These are phyloP conservation scores for Torymus tubicola DNA, from an alignment of 2,888 invertebrate genomes.

Conservation along the genomic window DNA sequence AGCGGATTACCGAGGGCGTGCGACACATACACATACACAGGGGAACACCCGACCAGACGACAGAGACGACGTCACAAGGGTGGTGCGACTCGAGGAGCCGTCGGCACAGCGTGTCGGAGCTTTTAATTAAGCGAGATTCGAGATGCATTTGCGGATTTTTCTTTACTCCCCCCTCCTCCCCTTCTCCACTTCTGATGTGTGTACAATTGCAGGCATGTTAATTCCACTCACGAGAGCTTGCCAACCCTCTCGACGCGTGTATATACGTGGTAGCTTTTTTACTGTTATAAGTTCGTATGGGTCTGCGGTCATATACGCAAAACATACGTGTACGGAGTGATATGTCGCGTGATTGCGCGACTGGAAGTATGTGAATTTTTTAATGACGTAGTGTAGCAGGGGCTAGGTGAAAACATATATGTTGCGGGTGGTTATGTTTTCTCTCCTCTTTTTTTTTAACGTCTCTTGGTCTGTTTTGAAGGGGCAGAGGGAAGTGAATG, in stretches of 20 bases:
- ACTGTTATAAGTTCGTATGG: constrained; percentile 8
- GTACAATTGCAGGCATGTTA: constrained; percentile 32
- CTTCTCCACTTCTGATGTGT: neutral
- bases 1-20: constrained; percentile 50
- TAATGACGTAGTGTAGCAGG: constrained; percentile 24
- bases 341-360: constrained; percentile 16
- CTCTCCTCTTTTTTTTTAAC: neutral
- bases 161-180: constrained; percentile 2
- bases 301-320: neutral
- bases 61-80: neutral
- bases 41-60: neutral
- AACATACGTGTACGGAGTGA: neutral
- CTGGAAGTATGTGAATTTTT: constrained; percentile 28
- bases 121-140: constrained; percentile 74
- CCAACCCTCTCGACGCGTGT: neutral
- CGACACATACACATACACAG: constrained; percentile 2
- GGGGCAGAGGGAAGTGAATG: neutral
- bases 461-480: neutral
- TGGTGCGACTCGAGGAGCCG: constrained; percentile 57
- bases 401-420: neutral
- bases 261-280: neutral
- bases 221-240: constrained; percentile 19
- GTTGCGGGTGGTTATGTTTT: neutral
- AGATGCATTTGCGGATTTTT: constrained; percentile 69
- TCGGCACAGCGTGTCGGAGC: constrained; percentile 60